A percentile compares a stretch with the other conserved stretches of the same genome.
Conservation (phyloP, 2,797 vertebrate genomes). For the Scomberomorus guttatus region DNA sequence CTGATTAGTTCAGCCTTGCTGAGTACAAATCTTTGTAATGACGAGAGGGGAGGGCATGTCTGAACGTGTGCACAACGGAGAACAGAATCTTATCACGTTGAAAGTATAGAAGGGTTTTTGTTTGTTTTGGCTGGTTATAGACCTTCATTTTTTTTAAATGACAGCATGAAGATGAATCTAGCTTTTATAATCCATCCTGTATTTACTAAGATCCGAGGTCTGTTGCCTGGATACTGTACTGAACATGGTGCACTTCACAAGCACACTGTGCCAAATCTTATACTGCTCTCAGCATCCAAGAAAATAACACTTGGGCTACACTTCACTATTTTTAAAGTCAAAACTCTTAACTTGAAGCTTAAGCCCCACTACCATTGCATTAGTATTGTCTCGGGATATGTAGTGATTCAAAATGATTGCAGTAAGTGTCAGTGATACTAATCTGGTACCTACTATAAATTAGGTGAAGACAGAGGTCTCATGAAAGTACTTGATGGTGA, state of each 20-base stretch:
- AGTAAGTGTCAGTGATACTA: conserved; percentile 12
- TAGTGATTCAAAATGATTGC: conserved; percentile 15
- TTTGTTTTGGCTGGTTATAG: conserved; percentile 55
- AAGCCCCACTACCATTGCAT: conserved; percentile 5
- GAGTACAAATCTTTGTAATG: conserved; percentile 45
- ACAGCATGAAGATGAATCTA: conserved; percentile 52
- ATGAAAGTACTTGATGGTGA: conserved; percentile 2
- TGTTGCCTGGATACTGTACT: conserved; percentile 64
- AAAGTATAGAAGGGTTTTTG: conserved; percentile 24
- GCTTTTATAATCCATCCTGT: conserved; percentile 38
- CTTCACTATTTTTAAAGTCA: conserved; percentile 1
- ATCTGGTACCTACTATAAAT: conserved; percentile 19
- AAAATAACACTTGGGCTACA: conserved; percentile 35
- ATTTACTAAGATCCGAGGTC: conserved; percentile 38
- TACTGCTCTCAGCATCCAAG: conserved; percentile 13
- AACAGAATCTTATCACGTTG: conserved; percentile 41
- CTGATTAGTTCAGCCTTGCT: conserved; percentile 50
- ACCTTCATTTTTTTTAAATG: conserved; percentile 30
- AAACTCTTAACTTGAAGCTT: neutral
- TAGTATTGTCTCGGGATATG: conserved; percentile 9
- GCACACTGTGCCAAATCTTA: conserved; percentile 16
- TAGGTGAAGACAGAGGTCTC: conserved; percentile 5
- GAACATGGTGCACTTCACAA: conserved; percentile 23
- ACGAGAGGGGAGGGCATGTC: conserved; percentile 46
- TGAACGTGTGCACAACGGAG: conserved; percentile 19